Conservation (phyloP, 37 sponge, comb jelly and placozoan genomes). For the Cliona cf. orientalis region DNA sequence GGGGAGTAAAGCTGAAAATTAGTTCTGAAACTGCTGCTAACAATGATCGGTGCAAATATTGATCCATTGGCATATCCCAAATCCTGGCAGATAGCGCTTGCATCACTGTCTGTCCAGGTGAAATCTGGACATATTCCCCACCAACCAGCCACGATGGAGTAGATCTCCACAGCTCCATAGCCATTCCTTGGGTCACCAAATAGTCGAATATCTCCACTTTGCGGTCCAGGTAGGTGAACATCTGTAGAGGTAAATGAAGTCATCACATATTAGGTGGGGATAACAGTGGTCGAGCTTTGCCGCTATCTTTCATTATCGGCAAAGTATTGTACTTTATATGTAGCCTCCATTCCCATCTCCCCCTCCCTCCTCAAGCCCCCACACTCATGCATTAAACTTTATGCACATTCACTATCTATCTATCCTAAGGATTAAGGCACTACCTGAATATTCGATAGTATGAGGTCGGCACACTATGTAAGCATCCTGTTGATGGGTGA, state of each 20-base stretch:
- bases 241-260: too few relatives aligned
- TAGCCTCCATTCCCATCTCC: too few relatives aligned
- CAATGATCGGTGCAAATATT: too few relatives aligned
- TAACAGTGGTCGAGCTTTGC: too few relatives aligned
- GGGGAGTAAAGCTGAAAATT: too few relatives aligned
- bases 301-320: too few relatives aligned
- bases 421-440: background rate
- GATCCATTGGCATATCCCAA: constrained; percentile 34
- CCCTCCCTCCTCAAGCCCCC: too few relatives aligned
- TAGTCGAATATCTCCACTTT: constrained; percentile 28
- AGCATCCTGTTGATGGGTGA: constrained; percentile 17
- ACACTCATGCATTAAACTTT: background rate
- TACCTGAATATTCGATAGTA: constrained; percentile 12
- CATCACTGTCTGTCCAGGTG: constrained; percentile 21
- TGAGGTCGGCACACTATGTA: constrained; percentile 32
- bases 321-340: too few relatives aligned
- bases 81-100: background rate
- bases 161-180: constrained; percentile 48
- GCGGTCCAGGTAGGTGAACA: constrained; percentile 1
- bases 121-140: constrained; percentile 24
- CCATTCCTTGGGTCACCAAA: constrained; percentile 22
- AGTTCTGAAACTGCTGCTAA: too few relatives aligned
- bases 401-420: background rate
- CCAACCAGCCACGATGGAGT: constrained; percentile 18
- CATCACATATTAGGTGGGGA: too few relatives aligned